Evolutionary conservation across 2,888 invertebrate genomes (phyloP).

Genomic region (Drosophila prolongata): DNA sequence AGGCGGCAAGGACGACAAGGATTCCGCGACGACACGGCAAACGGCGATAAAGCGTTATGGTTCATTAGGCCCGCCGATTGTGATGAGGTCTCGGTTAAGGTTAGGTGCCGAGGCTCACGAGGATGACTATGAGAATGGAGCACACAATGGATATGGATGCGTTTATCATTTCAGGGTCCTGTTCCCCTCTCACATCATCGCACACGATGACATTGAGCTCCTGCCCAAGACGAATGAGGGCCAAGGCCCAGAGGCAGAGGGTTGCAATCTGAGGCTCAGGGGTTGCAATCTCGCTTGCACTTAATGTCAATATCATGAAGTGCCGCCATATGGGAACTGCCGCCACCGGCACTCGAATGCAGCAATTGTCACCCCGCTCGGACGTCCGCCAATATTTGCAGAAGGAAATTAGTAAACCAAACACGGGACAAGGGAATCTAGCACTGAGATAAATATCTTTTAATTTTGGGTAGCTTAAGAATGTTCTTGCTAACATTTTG

Average conservation of each 20-base stretch:
- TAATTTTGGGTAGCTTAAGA: no score
- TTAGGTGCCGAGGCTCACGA: slow-evolving; percentile 16
- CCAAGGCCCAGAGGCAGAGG: background rate
- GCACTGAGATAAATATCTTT: slow-evolving; percentile 11
- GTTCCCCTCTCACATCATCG: slow-evolving; percentile 45
- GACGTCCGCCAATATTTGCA: slow-evolving; percentile 69
- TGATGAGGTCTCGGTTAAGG: slow-evolving; percentile 22
- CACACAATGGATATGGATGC: slow-evolving; percentile 30
- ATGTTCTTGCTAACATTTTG: no score
- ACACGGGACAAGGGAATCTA: slow-evolving; percentile 40
- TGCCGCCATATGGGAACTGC: slow-evolving; percentile 59
- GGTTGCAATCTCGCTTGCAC: slow-evolving; percentile 55
- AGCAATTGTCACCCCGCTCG: slow-evolving; percentile 69
- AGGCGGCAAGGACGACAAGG: slow-evolving; percentile 21
- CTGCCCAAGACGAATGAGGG: slow-evolving; percentile 11
- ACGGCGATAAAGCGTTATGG: slow-evolving; percentile 79
- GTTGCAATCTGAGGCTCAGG: slow-evolving; percentile 35
- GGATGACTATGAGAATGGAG: slow-evolving; percentile 17
- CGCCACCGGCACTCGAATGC: slow-evolving; percentile 57
- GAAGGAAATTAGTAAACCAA: slow-evolving; percentile 71
- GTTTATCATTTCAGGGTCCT: slow-evolving; percentile 56
- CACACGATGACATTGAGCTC: slow-evolving; percentile 40
- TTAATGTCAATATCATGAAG: slow-evolving; percentile 79
- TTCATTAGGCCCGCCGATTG: slow-evolving; percentile 75
- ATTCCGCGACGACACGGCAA: slow-evolving; percentile 53